Percentiles rank a stretch among this genome's conserved stretches.
These are phyloP conservation scores for Girardinus metallicus DNA, from an alignment of 2,797 vertebrate genomes.

Conservation along the genomic window DNA sequence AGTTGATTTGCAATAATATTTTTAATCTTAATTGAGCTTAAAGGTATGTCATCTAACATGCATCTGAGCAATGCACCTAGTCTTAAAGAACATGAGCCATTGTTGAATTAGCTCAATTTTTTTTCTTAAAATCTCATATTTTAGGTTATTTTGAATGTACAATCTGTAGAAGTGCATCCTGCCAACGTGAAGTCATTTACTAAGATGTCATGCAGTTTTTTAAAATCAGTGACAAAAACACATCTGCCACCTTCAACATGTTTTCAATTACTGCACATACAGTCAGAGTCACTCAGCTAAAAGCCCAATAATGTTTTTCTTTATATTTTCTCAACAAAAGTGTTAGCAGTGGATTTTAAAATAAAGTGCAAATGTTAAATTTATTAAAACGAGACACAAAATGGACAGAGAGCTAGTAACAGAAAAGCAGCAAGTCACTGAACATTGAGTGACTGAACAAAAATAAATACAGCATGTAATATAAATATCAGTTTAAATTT, in stretches of 20 bases:
- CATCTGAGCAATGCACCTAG: slow-evolving; percentile 59
- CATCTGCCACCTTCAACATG: slow-evolving; percentile 17
- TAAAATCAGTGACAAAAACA: slow-evolving; percentile 19
- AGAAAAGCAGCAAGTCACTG: slow-evolving; percentile 33
- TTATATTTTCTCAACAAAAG: slow-evolving; percentile 4
- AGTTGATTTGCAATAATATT: slow-evolving; percentile 35
- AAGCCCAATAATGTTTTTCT: slow-evolving; percentile 21
- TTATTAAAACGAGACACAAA: slow-evolving; percentile 52
- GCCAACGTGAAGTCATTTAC: slow-evolving; percentile 21
- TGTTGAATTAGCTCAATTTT: slow-evolving; percentile 17
- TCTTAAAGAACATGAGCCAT: slow-evolving; percentile 34
- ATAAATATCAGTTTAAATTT: slow-evolving; percentile 35
- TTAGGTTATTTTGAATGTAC: slow-evolving; percentile 28
- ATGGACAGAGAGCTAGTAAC: slow-evolving; percentile 27
- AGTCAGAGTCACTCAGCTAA: slow-evolving; percentile 16
- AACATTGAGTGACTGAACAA: slow-evolving; percentile 17
- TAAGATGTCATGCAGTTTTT: slow-evolving; percentile 48
- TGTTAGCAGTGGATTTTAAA: slow-evolving; percentile 28
- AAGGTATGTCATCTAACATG: slow-evolving; percentile 61
- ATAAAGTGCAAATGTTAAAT: slow-evolving; percentile 70
- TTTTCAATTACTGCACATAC: slow-evolving; percentile 33
- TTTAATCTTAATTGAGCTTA: slow-evolving; percentile 47
- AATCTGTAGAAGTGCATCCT: slow-evolving; percentile 26
- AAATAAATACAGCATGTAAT: slow-evolving; percentile 42
- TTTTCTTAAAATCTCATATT: slow-evolving; percentile 7